Percentiles rank a stretch among this genome's conserved stretches.
Conservation (phyloP, 1,140 invertebrate genomes). For the Nixonia krombeini region DNA sequence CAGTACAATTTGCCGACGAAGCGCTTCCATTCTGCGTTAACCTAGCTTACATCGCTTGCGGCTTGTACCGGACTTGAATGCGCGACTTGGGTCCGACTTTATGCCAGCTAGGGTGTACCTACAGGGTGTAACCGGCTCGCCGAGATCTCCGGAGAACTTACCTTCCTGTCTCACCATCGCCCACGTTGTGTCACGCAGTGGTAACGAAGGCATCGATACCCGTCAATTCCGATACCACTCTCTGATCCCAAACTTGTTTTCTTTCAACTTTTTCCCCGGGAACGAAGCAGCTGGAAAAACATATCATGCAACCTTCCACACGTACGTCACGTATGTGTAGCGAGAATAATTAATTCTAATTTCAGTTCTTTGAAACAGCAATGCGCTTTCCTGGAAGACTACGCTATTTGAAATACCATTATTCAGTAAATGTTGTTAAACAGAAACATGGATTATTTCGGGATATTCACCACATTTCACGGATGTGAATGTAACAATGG, state of each 20-base stretch:
- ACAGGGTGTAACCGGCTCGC: constrained; percentile 1
- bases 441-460: too few relatives aligned
- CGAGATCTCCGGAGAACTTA: background rate
- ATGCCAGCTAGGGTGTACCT: constrained; percentile 1
- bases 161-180: background rate
- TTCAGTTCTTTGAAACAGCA: too few relatives aligned
- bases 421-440: too few relatives aligned
- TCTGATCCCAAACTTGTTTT: too few relatives aligned
- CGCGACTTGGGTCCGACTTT: constrained; percentile 26
- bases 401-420: too few relatives aligned
- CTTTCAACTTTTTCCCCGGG: too few relatives aligned
- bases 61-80: constrained; percentile 27
- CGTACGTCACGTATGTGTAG: too few relatives aligned
- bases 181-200: background rate
- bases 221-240: background rate
- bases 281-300: too few relatives aligned
- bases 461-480: too few relatives aligned
- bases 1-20: constrained; percentile 49
- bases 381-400: too few relatives aligned
- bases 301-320: too few relatives aligned
- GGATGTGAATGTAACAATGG: background rate
- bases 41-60: constrained; percentile 23
- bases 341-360: too few relatives aligned
- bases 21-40: constrained; percentile 33
- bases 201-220: background rate